These are phyloP conservation scores for Falco peregrinus DNA, from an alignment of 2,797 vertebrate genomes.

Conservation along the genomic window DNA sequence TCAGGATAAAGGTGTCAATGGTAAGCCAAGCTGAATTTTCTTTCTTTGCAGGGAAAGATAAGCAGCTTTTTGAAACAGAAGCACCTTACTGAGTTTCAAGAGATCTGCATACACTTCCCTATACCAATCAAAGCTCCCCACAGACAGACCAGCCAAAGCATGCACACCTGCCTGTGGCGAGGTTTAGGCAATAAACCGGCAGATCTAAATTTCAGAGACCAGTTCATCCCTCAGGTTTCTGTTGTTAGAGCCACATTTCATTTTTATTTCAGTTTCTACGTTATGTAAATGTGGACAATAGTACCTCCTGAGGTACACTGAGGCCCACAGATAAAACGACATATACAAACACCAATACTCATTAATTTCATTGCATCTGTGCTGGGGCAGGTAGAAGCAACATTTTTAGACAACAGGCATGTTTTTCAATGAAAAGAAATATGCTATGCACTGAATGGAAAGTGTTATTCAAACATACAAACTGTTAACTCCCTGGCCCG, in stretches of 20 bases:
- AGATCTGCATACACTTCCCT: not conserved
- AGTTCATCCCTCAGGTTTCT: not conserved
- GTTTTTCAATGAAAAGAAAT: not conserved
- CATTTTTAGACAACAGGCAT: not conserved
- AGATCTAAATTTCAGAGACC: not conserved
- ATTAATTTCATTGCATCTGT: not conserved
- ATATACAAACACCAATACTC: not conserved
- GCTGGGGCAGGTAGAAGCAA: not conserved
- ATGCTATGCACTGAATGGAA: accelerated
- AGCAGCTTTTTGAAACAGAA: not conserved
- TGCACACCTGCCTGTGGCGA: accelerated
- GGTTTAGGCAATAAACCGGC: not conserved
- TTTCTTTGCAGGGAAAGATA: not conserved
- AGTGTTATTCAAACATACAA: not conserved
- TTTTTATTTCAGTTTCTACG: not conserved
- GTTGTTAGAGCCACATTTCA: not conserved
- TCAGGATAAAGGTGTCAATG: not conserved
- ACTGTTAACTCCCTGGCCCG: not conserved
- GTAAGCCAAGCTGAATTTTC: not conserved
- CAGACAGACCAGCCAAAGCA: not conserved
- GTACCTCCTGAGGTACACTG: not conserved
- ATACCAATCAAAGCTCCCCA: not conserved
- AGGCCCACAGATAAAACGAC: not conserved
- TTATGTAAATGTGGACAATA: not conserved
- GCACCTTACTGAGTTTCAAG: not conserved